Evolutionary conservation across 2,113 vertebrate genomes (phyloP), one percentile per base, ranked within the genome.

Genomic region (Cyphomyrus discorhynchus): DNA sequence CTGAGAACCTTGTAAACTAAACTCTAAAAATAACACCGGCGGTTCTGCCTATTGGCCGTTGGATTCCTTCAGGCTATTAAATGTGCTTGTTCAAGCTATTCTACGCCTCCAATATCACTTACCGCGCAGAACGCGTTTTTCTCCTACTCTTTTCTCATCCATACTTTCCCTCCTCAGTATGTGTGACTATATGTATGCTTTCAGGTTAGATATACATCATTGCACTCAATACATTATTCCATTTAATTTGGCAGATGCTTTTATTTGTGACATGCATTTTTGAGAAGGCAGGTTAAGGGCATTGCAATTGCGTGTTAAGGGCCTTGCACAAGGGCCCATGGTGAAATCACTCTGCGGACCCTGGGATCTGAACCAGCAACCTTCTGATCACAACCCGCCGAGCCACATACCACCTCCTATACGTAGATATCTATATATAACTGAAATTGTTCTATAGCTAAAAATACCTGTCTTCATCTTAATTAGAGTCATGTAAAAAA

Each of bases 71-170:
- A 13, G 80, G 15, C 53, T 21, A 42, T 62, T 21, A 89, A 83
- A 84, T 89, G 52, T 84, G 77, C 77, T 62, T 31, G 21, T 24
- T 42, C 50, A 62, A 84, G 24, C 50, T 52, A 8, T 84, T 62
- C 24, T 31, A 27, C 35, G 49, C 39, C 52, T 89, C 89, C 89
- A 85, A 89, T 89, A 83, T 62, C 89, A 84, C 89, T 89, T 89
- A 85, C 21, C 3, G 5, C 0, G 53, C 77, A 84, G 21, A 89
- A 47, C 42, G 0, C 27, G 7, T 62, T 85, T 45, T 53, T 58
- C 77, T 58, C 31, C 45, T 52, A 5, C 47, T 46, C 66, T 58
- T 13, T 6, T 24, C 52, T 82, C 89, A 58, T 84, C n/a, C 8
- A 24, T 45, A 47, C 39, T 35, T 46, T 62, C 42, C 86, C 35